Conservation (phyloP, 2,113 vertebrate species). For the Prinia subflava region DNA sequence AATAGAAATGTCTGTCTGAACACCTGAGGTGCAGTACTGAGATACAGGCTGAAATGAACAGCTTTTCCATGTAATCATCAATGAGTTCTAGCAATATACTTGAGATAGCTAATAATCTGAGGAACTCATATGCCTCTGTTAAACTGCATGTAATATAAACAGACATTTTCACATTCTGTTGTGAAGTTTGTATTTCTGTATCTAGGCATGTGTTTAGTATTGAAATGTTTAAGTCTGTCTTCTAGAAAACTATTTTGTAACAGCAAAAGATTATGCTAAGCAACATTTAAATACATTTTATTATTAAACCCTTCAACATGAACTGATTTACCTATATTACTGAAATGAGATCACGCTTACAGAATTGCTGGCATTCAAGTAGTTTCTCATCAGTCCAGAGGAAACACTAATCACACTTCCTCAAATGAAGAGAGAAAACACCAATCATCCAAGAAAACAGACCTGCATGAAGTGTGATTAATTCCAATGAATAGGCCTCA, state of each 20-base stretch:
- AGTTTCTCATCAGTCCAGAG: background rate
- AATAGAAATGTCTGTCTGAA: background rate
- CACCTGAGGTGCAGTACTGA: background rate
- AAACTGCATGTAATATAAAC: background rate
- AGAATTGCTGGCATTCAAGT: background rate
- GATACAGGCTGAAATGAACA: background rate
- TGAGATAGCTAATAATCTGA: background rate
- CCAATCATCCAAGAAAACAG: background rate
- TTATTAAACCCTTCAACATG: background rate
- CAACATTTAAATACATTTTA: background rate
- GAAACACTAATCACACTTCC: background rate
- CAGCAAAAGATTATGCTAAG: background rate
- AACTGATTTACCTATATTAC: background rate
- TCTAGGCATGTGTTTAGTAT: background rate
- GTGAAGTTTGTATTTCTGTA: background rate
- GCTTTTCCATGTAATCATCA: background rate
- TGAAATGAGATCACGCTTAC: background rate
- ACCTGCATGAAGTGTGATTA: background rate
- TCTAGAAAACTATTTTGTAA: background rate
- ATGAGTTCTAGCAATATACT: background rate
- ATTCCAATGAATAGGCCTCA: background rate
- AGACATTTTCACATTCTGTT: background rate
- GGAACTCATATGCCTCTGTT: background rate
- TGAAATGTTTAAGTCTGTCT: background rate
- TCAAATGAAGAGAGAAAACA: background rate